Evolutionary conservation across 2,888 invertebrate genomes (phyloP).

Genomic region (Isotomurus palustris): DNA sequence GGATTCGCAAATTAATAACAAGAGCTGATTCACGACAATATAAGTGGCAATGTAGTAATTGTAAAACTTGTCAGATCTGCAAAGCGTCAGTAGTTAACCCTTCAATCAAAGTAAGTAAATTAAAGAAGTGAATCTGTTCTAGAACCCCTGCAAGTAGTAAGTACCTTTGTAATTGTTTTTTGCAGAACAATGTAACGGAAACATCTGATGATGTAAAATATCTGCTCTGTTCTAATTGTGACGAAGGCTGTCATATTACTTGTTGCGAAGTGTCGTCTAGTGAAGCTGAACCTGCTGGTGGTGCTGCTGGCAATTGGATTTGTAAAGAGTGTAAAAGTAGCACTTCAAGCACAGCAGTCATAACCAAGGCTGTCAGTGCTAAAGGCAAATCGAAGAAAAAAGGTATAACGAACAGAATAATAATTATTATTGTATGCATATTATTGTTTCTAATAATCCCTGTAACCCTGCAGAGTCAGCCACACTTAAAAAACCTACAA

Average conservation of each 20-base stretch:
- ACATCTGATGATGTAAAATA: slow-evolving; percentile 13
- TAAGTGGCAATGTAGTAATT: slow-evolving; percentile 80
- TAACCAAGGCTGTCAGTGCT: neutral
- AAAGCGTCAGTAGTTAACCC: slow-evolving; percentile 29
- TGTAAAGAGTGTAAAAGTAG: slow-evolving; percentile 16
- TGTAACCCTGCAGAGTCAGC: too few relatives aligned
- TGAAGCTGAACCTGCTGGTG: neutral
- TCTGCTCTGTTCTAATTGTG: slow-evolving; percentile 27
- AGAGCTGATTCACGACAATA: slow-evolving; percentile 31
- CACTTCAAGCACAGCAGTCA: neutral
- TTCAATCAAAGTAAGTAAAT: neutral
- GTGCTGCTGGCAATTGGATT: slow-evolving; percentile 13
- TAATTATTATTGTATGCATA: too few relatives aligned
- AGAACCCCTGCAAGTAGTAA: neutral
- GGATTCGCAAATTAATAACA: slow-evolving; percentile 48
- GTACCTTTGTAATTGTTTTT: neutral
- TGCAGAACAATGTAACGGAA: slow-evolving; percentile 9
- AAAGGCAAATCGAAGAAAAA: neutral
- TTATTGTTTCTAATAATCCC: too few relatives aligned
- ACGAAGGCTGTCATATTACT: slow-evolving; percentile 30
- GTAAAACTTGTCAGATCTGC: slow-evolving; percentile 79
- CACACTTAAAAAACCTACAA: too few relatives aligned
- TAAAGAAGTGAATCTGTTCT: too few relatives aligned
- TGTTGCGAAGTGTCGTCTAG: slow-evolving; percentile 13
- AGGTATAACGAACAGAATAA: too few relatives aligned